Conservation (phyloP, 2,797 vertebrate species). For the Ara ararauna region DNA sequence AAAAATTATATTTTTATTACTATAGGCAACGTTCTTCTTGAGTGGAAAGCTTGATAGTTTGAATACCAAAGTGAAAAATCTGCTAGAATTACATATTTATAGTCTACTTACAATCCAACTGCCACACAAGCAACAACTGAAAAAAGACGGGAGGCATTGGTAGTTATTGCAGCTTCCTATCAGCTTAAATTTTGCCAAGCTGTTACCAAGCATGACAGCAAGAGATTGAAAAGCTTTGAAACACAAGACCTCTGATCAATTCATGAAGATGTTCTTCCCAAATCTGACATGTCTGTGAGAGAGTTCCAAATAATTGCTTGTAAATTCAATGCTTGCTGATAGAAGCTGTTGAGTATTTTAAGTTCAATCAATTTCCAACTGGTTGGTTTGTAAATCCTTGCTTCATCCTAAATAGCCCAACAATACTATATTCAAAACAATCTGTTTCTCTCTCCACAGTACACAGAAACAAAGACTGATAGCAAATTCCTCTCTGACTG, state of each 20-base stretch:
- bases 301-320: neutral
- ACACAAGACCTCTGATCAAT: neutral
- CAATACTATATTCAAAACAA: neutral
- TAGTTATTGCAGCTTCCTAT: neutral
- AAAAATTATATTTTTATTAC: accelerated
- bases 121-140: neutral
- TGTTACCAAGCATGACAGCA: neutral
- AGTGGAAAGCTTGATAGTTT: neutral
- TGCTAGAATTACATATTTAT: neutral
- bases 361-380: neutral
- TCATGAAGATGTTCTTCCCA: neutral
- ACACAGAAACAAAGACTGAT: neutral
- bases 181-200: neutral
- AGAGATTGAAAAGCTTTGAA: neutral
- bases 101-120: neutral
- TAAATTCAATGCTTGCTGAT: neutral
- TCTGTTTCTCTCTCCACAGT: neutral
- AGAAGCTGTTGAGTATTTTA: neutral
- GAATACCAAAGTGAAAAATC: neutral
- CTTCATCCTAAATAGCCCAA: neutral
- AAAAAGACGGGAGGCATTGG: neutral
- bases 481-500: neutral
- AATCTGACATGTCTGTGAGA: neutral
- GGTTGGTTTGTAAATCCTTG: neutral
- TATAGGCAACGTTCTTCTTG: neutral